Conservation (phyloP, 2,797 vertebrate species). For the Clamator glandarius region DNA sequence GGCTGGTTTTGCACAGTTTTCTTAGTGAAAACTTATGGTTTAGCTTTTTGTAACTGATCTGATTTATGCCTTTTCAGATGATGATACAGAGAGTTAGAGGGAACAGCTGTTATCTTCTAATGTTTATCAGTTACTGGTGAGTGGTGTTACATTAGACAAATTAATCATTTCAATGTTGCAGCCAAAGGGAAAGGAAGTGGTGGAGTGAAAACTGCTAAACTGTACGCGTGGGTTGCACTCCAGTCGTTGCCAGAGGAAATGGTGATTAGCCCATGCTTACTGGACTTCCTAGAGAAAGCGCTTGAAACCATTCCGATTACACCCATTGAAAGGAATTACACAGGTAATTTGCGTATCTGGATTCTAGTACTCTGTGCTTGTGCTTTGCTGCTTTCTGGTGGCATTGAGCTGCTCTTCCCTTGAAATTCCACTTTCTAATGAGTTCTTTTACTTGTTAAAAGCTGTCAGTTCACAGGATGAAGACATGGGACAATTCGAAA, state of each 20-base stretch:
- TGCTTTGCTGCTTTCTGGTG: neutral
- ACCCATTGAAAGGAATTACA: constrained; percentile 92
- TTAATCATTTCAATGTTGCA: constrained; percentile 67
- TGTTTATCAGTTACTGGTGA: neutral
- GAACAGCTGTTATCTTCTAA: neutral
- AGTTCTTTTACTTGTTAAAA: constrained; percentile 68
- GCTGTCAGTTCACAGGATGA: constrained; percentile 93
- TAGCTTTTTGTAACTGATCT: neutral
- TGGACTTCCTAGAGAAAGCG: constrained; percentile 97
- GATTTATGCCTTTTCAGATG: neutral
- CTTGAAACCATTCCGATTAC: constrained; percentile 98
- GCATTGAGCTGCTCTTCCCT: neutral
- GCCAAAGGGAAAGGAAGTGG: constrained; percentile 94
- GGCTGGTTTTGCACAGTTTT: neutral
- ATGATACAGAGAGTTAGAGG: neutral
- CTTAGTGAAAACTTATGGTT: neutral
- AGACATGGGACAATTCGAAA: constrained; percentile 96
- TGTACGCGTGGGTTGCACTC: constrained; percentile 98
- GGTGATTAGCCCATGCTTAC: constrained; percentile 97
- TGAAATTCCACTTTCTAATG: neutral
- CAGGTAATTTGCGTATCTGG: constrained; percentile 71
- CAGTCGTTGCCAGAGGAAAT: constrained; percentile 98
- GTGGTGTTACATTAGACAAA: neutral
- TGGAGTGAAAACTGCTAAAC: constrained; percentile 94
- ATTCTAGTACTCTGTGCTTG: neutral